A percentile compares a stretch with the other conserved stretches of the same genome.
These are phyloP conservation scores for Agonum fuliginosum DNA, from an alignment of 2,888 invertebrate species.

Conservation along the genomic window DNA sequence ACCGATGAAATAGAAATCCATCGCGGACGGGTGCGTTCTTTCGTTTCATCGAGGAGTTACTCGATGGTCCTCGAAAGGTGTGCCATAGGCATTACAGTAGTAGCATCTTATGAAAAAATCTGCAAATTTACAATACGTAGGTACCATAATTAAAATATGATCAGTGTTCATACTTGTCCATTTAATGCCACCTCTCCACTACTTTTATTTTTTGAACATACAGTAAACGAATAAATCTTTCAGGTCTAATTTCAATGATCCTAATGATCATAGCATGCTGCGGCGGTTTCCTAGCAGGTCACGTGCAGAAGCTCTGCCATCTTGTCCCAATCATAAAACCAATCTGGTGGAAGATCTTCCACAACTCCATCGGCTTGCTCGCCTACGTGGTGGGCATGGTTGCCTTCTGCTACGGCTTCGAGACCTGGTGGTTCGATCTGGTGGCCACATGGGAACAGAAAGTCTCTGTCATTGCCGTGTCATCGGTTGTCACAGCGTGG, in stretches of 20 bases:
- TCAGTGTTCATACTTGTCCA: no score
- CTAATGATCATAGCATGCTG: slow-evolving; percentile 65
- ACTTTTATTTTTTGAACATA: no score
- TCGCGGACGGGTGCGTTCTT: no score
- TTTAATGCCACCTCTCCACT: no score
- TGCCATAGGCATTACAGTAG: no score
- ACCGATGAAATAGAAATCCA: no score
- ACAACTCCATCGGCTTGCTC: slow-evolving; percentile 68
- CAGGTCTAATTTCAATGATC: slow-evolving; percentile 68
- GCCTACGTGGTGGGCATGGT: slow-evolving; percentile 68
- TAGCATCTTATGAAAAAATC: no score
- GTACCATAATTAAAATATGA: no score
- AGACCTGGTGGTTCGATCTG: slow-evolving; percentile 67
- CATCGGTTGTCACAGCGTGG: slow-evolving; percentile 66
- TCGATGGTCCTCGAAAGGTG: no score
- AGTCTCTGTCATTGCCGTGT: slow-evolving; percentile 66
- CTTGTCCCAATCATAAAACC: slow-evolving; percentile 62
- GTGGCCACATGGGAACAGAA: slow-evolving; percentile 66
- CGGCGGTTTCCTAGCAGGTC: slow-evolving; percentile 66
- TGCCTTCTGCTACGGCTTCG: slow-evolving; percentile 67
- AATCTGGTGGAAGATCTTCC: slow-evolving; percentile 67
- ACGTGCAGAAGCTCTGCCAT: slow-evolving; percentile 64
- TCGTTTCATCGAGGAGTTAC: no score
- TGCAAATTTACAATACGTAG: no score
- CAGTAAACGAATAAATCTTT: no score